Base-by-base conservation (phyloP, 2,888 invertebrate genomes). In the Oscheius sp. region DNA sequence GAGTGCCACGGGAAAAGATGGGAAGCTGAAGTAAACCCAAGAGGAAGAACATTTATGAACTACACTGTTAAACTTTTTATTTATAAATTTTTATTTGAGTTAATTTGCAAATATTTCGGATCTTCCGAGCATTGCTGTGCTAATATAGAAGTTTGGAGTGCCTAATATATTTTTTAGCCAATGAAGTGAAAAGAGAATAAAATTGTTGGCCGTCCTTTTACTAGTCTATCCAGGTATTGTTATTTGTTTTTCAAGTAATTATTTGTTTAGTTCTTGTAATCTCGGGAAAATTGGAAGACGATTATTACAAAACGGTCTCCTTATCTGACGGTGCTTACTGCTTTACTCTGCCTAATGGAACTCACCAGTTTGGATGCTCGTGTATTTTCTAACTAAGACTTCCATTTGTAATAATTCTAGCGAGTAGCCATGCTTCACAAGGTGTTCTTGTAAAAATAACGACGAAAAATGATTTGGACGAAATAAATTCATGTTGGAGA, bases 281-380 rank as follows among this genome's bases (percentile, higher is more conserved):
- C 29, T 39, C 29, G 10, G 61, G 5, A 2, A 45, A 27, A 25
- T 61, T 61, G 31, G 45, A 61, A 27, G 61, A 61, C 15, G 61
- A 45, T 25, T 61, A 61, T 42, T 61, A 61, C 31, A 42, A 45
- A 6, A 29, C 42, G 25, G 17, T 61, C 2, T n/a, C 39, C 31
- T 42, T 61, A 3, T 27, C 39, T 23, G 42, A 61, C 8, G 61
- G 42, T n/a, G 45, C 72, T 2, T 72, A 65, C 10, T 97, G 97
- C 89, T 94, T 94, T 87, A 90, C 95, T 75, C 90, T 94, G 73
- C 89, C 96, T 74, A 96, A 96, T 90, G 95, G 92, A 69, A 96
- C 96, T 12, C 93, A 95, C 89, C 94, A 96, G 89, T 92, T 92
- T 79, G 97, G 97, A 72, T 97, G 96, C 88, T 91, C 93, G 63